Base-by-base conservation (phyloP, 2,888 invertebrate species). In the Cephus rjabovi region DNA sequence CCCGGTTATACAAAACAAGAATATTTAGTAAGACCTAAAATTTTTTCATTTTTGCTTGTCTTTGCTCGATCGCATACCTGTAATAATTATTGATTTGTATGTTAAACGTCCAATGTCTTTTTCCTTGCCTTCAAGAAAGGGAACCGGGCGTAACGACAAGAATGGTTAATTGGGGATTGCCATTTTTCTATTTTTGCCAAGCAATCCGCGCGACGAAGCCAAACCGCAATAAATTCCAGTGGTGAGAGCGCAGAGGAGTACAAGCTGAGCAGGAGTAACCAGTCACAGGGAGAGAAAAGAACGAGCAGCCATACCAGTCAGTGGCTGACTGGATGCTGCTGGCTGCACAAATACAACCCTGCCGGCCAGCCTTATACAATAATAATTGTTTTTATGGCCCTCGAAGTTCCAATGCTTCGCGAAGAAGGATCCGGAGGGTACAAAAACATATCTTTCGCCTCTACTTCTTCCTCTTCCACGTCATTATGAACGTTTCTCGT, bases 181-280 rank as follows among this genome's bases (percentile, higher is more conserved):
- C 56, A 78, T 34, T 79, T 74, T 76, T 79, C 74, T 79, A 79
- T 77, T 79, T 79, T 79, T 74, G 31, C 35, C 23, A 30, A 6
- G 40, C 37, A n/a, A 31, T 40, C 12, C 73, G 74, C 76, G 70
- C 74, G 73, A 79, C 79, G 76, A 76, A 37, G 78, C 73, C 69
- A 56, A 76, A 76, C 37, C 71, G 79, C 79, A 79, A 79, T 79
- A 79, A 79, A 79, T 79, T 79, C 79, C 79, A 76, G 73, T 56
- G 76, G 79, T 34, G 74, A 31, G 74, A 76, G 40, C 75, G 76
- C 9, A 34, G 76, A 56, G 69, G 71, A 34, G 31, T 15, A 31
- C 12, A 71, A 23, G 56, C 56, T 56, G 56, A 71, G 71, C 71
- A 23, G 31, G 33, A 34, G 71, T 31, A 70, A 71, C 69, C 23